Evolutionary conservation across 2,113 vertebrate species (phyloP).

Genomic region (Bucco capensis): DNA sequence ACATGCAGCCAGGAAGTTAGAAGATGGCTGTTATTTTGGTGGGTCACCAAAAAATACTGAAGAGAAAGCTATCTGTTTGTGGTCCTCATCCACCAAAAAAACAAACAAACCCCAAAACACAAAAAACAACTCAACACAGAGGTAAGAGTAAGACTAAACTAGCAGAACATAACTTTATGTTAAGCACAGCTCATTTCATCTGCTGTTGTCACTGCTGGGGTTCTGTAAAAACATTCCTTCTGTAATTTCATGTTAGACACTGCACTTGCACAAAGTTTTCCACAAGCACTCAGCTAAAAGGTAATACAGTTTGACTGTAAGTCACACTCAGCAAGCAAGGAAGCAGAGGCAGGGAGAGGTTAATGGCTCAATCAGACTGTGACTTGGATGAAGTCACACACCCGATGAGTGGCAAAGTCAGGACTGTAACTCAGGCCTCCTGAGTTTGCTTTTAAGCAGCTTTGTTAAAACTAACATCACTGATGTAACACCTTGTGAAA

Average conservation of each 20-base stretch:
- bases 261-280: background rate
- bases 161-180: background rate
- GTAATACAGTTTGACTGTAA: background rate
- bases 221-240: background rate
- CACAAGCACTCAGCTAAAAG: background rate
- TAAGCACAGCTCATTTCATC: background rate
- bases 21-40: background rate
- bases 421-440: background rate
- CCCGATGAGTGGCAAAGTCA: background rate
- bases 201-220: background rate
- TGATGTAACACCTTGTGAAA: background rate
- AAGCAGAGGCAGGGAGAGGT: background rate
- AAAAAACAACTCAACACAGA: background rate
- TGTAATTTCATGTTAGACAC: background rate
- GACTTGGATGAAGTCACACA: background rate
- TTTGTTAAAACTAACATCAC: background rate
- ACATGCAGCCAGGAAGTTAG: background rate
- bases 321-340: background rate
- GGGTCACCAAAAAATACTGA: background rate
- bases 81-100: background rate
- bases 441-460: background rate
- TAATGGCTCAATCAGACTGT: conserved; percentile 7
- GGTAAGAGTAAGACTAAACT: background rate
- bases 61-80: background rate
- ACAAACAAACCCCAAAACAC: background rate